Conservation (phyloP, 2,888 invertebrate species). For the Gordius sp. region DNA sequence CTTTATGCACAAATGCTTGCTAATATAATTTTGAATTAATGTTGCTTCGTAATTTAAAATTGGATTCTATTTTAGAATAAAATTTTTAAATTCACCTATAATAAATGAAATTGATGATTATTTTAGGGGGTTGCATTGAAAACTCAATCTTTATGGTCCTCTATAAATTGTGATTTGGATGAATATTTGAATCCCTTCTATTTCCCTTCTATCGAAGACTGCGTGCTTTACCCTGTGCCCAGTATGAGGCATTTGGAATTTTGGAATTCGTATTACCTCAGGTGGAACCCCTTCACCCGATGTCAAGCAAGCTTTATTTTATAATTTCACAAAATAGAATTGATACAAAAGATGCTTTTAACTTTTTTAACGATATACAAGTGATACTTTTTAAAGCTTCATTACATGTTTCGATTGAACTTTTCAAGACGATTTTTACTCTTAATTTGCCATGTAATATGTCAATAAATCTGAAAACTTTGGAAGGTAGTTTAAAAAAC, state of each 20-base stretch:
- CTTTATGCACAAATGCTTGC: too few species aligned
- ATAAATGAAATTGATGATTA: too few species aligned
- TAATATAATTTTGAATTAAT: too few species aligned
- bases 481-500: background rate
- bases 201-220: too few species aligned
- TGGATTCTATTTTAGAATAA: too few species aligned
- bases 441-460: background rate
- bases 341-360: too few species aligned
- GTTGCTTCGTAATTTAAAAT: too few species aligned
- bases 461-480: background rate
- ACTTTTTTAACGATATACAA: too few species aligned
- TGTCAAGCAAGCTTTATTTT: conserved; percentile 34
- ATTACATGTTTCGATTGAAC: too few species aligned
- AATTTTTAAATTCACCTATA: too few species aligned
- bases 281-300: conserved; percentile 71
- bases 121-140: conserved; percentile 46
- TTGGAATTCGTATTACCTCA: conserved; percentile 86
- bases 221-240: conserved; percentile 57
- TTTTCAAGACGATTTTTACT: too few species aligned
- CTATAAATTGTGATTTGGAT: conserved; percentile 56
- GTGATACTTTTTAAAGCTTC: too few species aligned
- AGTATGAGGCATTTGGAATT: conserved; percentile 63
- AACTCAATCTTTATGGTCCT: conserved; percentile 82
- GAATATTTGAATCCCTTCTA: conserved; percentile 74
- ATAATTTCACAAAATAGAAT: background rate